phyloP scores from a whole-genome alignment of 2,888 invertebrate species.

The Craniophora ligustri region DNA sequence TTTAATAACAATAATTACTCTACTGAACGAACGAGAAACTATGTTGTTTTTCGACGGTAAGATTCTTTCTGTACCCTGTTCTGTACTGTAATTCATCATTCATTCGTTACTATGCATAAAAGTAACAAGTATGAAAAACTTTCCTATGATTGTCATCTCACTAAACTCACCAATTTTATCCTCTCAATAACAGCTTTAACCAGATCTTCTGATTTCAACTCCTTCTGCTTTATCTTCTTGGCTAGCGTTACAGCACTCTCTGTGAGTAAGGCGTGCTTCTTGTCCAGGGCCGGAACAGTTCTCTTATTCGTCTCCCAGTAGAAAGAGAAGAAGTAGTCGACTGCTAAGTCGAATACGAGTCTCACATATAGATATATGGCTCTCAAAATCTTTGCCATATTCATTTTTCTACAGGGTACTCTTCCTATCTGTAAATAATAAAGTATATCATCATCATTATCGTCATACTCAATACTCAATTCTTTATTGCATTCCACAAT shows the following conservation, averaged over 20 bases:
- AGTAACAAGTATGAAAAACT: no score
- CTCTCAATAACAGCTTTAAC: constrained; percentile 93
- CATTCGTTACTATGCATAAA: no score
- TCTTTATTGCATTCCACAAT: no score
- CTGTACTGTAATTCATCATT: no score
- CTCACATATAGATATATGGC: constrained; percentile 65
- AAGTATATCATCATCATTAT: background rate
- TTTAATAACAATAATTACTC: no score
- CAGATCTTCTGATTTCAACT: constrained; percentile 91
- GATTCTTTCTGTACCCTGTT: no score
- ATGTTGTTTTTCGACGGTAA: no score
- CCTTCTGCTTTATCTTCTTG: constrained; percentile 89
- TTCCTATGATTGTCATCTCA: background rate
- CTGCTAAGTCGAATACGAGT: constrained; percentile 68
- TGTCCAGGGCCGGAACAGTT: constrained; percentile 73
- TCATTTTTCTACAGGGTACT: constrained; percentile 11
- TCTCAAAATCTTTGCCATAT: constrained; percentile 61
- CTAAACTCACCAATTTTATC: constrained; percentile 90
- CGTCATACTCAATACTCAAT: no score
- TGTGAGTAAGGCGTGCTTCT: constrained; percentile 71
- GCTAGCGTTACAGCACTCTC: constrained; percentile 92
- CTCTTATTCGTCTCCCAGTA: constrained; percentile 77
- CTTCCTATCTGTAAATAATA: constrained; percentile 8
- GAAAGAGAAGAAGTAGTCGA: constrained; percentile 79
- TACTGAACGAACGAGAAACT: no score